Conservation (phyloP, 2,797 vertebrate genomes). For the Sciaenops ocellatus region DNA sequence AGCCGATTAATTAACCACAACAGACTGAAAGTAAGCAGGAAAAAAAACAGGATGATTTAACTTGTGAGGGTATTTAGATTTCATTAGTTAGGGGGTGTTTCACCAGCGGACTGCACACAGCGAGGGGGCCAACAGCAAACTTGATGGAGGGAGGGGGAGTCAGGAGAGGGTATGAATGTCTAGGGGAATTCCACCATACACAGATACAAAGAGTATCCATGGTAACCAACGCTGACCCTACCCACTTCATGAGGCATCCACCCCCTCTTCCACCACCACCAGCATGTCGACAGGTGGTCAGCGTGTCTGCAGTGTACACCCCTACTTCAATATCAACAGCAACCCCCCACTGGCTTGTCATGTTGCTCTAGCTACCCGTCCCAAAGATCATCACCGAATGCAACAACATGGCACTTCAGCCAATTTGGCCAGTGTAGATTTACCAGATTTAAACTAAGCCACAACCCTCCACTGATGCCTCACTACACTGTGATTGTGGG, state of each 20-base stretch:
- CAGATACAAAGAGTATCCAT: slow-evolving; percentile 68
- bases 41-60: slow-evolving; percentile 56
- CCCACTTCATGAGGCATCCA: slow-evolving; percentile 51
- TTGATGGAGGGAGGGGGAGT: slow-evolving; percentile 25
- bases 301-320: slow-evolving; percentile 48
- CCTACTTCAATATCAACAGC: slow-evolving; percentile 52
- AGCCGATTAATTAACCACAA: slow-evolving; percentile 76
- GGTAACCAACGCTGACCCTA: slow-evolving; percentile 70
- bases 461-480: slow-evolving; percentile 9
- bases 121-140: slow-evolving; percentile 51
- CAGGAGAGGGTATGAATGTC: slow-evolving; percentile 26
- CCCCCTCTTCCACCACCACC: slow-evolving; percentile 53
- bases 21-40: slow-evolving; percentile 55
- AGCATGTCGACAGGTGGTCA: slow-evolving; percentile 80
- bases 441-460: slow-evolving; percentile 23
- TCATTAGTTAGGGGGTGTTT: slow-evolving; percentile 79
- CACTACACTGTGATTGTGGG: slow-evolving; percentile 10
- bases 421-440: not conserved
- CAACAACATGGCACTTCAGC: not conserved
- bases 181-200: slow-evolving; percentile 68
- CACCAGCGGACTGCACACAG: slow-evolving; percentile 63
- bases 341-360: slow-evolving; percentile 22
- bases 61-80: slow-evolving; percentile 74
- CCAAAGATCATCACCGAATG: slow-evolving; percentile 5
- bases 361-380: slow-evolving; percentile 17